Evolutionary conservation across 1,140 invertebrate species (phyloP).

Genomic region (Sipha flava): DNA sequence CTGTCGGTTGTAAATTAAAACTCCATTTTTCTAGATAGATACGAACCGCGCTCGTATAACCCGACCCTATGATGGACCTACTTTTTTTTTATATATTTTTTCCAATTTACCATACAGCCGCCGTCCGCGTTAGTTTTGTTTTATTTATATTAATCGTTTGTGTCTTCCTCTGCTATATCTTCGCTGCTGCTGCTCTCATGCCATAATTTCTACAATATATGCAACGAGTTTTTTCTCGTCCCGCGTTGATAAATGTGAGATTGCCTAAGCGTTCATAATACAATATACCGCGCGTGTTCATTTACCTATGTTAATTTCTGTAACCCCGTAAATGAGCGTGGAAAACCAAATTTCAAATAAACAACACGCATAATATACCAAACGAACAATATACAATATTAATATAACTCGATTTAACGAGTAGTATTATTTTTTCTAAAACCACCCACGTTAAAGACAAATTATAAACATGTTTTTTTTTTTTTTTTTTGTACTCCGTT

Average conservation of each 20-base stretch:
- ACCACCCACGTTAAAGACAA: background rate
- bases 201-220: background rate
- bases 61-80: background rate
- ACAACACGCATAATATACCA: background rate
- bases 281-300: background rate
- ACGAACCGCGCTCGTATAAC: background rate
- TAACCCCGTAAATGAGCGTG: conserved; percentile 16
- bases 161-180: background rate
- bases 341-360: conserved; percentile 1
- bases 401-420: background rate
- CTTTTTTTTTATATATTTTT: background rate
- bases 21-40: conserved; percentile 25
- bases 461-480: background rate
- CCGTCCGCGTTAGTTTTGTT: conserved; percentile 12
- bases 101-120: conserved; percentile 25
- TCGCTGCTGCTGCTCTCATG: background rate
- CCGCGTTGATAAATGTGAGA: conserved; percentile 23
- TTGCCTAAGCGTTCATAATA: background rate
- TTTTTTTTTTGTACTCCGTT: no score
- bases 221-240: background rate
- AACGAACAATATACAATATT: no score
- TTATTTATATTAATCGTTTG: conserved; percentile 28
- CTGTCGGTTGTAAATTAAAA: conserved; percentile 31
- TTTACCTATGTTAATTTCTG: conserved; percentile 31
- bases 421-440: background rate